Evolutionary conservation across 2,888 invertebrate genomes (phyloP).

Genomic region (Orthosia incerta): DNA sequence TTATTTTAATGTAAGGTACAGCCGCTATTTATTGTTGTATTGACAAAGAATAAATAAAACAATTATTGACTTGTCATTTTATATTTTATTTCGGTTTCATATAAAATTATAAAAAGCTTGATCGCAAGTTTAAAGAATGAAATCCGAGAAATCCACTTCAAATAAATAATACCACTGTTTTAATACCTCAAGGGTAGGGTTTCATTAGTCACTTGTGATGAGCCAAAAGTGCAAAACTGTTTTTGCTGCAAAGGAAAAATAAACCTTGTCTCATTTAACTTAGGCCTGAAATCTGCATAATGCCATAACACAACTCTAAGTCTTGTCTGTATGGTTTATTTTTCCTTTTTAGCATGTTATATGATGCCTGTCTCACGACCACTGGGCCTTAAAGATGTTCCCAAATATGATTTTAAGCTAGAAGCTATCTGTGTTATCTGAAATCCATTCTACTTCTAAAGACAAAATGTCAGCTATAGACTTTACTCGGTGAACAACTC

Average conservation of each 20-base stretch:
- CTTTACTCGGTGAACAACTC: constrained; percentile 20
- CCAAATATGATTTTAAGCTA: constrained; percentile 1
- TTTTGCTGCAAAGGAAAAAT: constrained; percentile 5
- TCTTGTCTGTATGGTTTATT: constrained; percentile 25
- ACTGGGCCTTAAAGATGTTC: no score
- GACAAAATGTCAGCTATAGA: constrained; percentile 9
- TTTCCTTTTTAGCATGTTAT: constrained; percentile 4
- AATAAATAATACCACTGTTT: constrained; percentile 59
- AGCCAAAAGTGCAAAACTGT: not conserved
- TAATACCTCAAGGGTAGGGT: constrained; percentile 22
- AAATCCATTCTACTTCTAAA: not conserved
- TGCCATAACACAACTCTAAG: not conserved
- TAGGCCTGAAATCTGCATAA: constrained; percentile 1
- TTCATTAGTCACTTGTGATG: constrained; percentile 27
- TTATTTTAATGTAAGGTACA: not conserved
- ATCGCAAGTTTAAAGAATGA: constrained; percentile 28
- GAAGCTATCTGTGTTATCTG: not conserved
- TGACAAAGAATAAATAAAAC: constrained; percentile 54
- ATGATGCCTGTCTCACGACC: not conserved
- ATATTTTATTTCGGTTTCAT: constrained; percentile 61
- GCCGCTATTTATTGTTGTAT: not conserved
- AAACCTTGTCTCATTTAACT: constrained; percentile 8
- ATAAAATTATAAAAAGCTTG: constrained; percentile 64
- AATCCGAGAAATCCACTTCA: constrained; percentile 29
- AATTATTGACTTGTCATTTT: constrained; percentile 36